Evolutionary conservation across 2,888 invertebrate genomes (phyloP).

Genomic region (Argyra leucocephala): DNA sequence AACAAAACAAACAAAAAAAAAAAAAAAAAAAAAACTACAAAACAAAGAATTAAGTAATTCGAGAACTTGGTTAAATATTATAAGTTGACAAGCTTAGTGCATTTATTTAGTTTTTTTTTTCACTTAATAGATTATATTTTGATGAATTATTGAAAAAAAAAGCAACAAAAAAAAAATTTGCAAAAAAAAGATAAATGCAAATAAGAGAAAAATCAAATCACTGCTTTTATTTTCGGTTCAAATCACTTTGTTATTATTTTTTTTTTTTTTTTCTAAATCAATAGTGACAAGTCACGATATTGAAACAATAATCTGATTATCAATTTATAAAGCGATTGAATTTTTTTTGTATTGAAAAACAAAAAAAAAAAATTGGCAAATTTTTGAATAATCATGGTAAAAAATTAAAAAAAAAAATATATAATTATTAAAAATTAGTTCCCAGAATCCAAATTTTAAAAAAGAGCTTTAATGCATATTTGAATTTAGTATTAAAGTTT

Average conservation of each 20-base stretch:
- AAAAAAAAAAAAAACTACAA: not conserved
- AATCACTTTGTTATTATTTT: too few relatives aligned
- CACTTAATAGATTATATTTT: not conserved
- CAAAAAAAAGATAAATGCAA: not conserved
- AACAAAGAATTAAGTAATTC: not conserved
- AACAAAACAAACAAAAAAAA: too few relatives aligned
- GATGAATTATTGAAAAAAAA: not conserved
- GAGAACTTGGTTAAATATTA: not conserved
- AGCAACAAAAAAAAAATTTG: not conserved
- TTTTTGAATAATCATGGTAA: not conserved
- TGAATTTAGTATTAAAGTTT: too few relatives aligned
- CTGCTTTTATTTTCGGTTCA: not conserved
- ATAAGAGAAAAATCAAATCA: not conserved
- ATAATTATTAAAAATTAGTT: not conserved
- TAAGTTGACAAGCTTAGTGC: not conserved
- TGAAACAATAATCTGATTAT: not conserved
- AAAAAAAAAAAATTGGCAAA: not conserved
- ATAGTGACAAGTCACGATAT: constrained; percentile 3
- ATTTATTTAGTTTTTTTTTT: not conserved
- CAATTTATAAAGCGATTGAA: not conserved
- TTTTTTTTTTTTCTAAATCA: too few relatives aligned
- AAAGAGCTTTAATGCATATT: too few relatives aligned
- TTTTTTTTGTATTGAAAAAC: not conserved
- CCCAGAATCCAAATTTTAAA: not conserved
- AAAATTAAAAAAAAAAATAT: too few relatives aligned